These are phyloP conservation scores for Nyctibius bracteatus DNA, from an alignment of 2,113 vertebrate species.

Conservation along the genomic window DNA sequence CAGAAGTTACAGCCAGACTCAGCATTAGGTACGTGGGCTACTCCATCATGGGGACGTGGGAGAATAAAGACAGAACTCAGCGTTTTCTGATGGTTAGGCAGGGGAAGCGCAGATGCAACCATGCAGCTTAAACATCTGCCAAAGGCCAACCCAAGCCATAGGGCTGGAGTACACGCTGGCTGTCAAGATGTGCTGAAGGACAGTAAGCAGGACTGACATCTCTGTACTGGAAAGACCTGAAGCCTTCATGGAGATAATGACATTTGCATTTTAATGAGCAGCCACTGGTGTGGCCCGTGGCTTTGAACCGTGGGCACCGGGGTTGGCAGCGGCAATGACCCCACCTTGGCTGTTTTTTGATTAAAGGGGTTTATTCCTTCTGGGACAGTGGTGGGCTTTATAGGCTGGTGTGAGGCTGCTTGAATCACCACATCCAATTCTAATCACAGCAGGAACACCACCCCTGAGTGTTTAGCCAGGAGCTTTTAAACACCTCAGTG, in stretches of 20 bases:
- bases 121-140: not conserved
- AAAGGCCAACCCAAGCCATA: not conserved
- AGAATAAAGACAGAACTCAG: not conserved
- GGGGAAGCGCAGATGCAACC: not conserved
- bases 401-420: not conserved
- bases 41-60: not conserved
- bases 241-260: not conserved
- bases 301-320: fast-evolving
- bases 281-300: not conserved
- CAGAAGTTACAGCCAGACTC: not conserved
- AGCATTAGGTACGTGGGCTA: not conserved
- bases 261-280: not conserved
- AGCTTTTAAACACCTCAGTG: not conserved
- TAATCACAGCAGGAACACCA: not conserved
- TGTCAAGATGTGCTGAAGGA: not conserved
- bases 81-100: not conserved
- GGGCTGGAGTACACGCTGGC: not conserved
- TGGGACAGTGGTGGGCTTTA: not conserved
- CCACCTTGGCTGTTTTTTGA: not conserved
- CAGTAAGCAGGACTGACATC: not conserved
- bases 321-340: not conserved
- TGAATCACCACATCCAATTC: not conserved
- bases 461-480: not conserved
- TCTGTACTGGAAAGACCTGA: not conserved
- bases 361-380: not conserved